Evolutionary conservation across 2,888 invertebrate species (phyloP), one percentile per base, ranked within the genome.

Genomic region (Glomeris marginata): DNA sequence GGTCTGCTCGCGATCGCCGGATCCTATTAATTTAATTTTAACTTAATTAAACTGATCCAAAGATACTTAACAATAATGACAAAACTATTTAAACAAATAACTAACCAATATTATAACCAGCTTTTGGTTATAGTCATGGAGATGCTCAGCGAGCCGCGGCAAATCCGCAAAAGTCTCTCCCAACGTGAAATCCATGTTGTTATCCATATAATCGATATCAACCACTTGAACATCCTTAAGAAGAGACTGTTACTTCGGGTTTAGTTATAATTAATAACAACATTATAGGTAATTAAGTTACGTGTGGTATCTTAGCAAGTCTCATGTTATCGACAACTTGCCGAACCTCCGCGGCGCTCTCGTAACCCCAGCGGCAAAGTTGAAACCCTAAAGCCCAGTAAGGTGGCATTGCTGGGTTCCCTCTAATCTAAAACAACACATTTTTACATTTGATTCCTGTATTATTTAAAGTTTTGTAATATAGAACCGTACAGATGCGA

Each of bases 401-500:
- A 3, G 38, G 38, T 5, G 38, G 38, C 38, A 38, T 38, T 2
- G 15, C 3, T 5, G 38, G 38, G 5, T 38, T 16, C 15, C 38
- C 38, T 16, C 15, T 38, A 2, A 38, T 5, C 38, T 38, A 38
- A 10, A 38, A 5, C 2, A 38, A 38, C 1, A 46, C 18, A 44
- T 21, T 11, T 18, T 33, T 13, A 3, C 16, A 22, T 21, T 21
- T 21, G 34, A 10, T 13, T 11, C 10, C 13, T 11, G n/a, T n/a
- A 41, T 11, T 11, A 41, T 10, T 8, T 11, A 22, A 15, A 44
- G 10, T 22, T 22, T 11, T 10, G 11, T 10, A 22, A 8, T 18
- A 10, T 44, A 41, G 15, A 16, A 18, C 2, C 37, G 5, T 18
- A 52, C 52, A 16, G 22, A 72, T 0, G 79, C 74, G 62, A 82